These are phyloP conservation scores for Pteronotus mesoamericanus DNA, from an alignment of 2,797 vertebrate species.

Conservation along the genomic window DNA sequence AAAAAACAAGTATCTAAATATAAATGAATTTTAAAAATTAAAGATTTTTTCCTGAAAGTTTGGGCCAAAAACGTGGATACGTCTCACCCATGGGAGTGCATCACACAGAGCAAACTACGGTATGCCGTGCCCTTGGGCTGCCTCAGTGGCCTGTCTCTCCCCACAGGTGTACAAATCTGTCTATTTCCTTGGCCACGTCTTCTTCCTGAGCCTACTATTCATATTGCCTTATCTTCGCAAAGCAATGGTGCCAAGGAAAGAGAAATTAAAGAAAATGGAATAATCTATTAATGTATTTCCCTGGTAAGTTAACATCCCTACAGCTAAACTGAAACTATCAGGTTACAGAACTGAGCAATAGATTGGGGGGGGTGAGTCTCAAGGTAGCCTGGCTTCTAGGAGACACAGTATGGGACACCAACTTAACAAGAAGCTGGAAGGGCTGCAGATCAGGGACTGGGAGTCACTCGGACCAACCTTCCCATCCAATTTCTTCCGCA, in stretches of 20 bases:
- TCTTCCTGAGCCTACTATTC: constrained; percentile 88
- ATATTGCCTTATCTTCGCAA: constrained; percentile 90
- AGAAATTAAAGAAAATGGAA: constrained; percentile 82
- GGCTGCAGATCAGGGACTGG: neutral
- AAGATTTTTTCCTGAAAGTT: too few species aligned
- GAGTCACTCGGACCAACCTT: neutral
- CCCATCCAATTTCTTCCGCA: neutral
- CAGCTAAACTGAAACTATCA: neutral
- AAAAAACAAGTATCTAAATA: too few species aligned
- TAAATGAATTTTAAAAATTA: too few species aligned
- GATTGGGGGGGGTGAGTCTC: neutral
- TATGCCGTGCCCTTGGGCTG: neutral
- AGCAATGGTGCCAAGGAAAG: constrained; percentile 90
- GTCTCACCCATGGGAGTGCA: too few species aligned
- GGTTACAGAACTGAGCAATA: neutral
- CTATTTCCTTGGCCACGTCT: constrained; percentile 92
- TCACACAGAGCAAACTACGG: too few species aligned
- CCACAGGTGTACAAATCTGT: constrained; percentile 93
- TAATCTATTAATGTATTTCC: constrained; percentile 68
- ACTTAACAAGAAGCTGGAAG: neutral
- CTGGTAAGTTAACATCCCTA: constrained; percentile 41
- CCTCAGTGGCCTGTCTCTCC: neutral
- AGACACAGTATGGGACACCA: neutral
- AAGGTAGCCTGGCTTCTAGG: neutral
- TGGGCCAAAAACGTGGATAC: too few species aligned